These are phyloP conservation scores for Danionella cerebrum DNA, from an alignment of 2,113 vertebrate genomes.

Conservation along the genomic window DNA sequence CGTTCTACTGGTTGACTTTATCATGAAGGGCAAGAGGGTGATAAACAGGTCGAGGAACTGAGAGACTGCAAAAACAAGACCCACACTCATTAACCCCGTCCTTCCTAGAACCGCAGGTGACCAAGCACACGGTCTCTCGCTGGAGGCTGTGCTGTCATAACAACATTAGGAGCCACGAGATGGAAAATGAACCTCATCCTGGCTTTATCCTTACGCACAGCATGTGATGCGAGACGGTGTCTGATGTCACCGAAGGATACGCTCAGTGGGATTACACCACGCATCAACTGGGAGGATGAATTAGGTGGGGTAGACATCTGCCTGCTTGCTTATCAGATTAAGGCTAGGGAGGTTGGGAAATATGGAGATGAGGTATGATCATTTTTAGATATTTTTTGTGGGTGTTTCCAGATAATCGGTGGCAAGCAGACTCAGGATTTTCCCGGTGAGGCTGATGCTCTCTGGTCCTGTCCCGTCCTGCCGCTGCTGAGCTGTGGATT, in stretches of 20 bases:
- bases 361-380: not conserved
- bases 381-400: no score
- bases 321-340: constrained; percentile 32
- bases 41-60: not conserved
- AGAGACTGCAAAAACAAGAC: not conserved
- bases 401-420: not conserved
- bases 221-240: constrained; percentile 1
- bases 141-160: constrained; percentile 7
- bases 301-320: constrained; percentile 32
- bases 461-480: constrained; percentile 9
- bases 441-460: not conserved
- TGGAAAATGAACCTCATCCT: not conserved
- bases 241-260: constrained; percentile 22
- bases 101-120: constrained; percentile 7
- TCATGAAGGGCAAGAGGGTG: constrained; percentile 30
- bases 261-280: constrained; percentile 28
- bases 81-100: constrained; percentile 25
- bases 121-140: not conserved
- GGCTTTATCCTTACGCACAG: not conserved
- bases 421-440: constrained; percentile 13
- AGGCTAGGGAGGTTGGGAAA: not conserved
- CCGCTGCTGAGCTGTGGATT: constrained; percentile 13
- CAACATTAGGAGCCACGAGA: not conserved
- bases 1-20: not conserved
- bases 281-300: constrained; percentile 3